Percentiles rank a stretch among this genome's conserved stretches.
These are phyloP conservation scores for Palloptera scutellata DNA, from an alignment of 2,888 invertebrate genomes.

Conservation along the genomic window DNA sequence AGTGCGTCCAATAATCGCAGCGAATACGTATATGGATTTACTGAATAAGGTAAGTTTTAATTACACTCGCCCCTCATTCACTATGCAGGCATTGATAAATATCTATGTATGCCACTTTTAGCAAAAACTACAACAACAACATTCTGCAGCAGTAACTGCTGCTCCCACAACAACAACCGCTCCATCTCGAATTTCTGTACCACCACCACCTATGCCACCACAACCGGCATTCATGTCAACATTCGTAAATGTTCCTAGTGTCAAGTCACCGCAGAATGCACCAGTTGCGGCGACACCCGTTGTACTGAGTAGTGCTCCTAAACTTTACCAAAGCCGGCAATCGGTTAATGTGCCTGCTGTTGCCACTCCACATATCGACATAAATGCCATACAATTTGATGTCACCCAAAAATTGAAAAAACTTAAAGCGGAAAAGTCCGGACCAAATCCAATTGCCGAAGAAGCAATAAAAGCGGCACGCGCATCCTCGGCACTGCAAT, in stretches of 20 bases:
- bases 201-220: conserved; percentile 61
- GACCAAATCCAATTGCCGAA: conserved; percentile 70
- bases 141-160: conserved; percentile 23
- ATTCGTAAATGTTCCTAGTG: conserved; percentile 55
- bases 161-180: conserved; percentile 46
- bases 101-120: conserved; percentile 68
- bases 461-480: conserved; percentile 72
- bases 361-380: conserved; percentile 64
- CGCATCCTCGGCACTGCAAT: conserved; percentile 68
- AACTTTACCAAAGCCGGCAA: conserved; percentile 71
- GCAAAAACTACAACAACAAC: conserved; percentile 70
- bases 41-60: too few species aligned
- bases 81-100: too few species aligned
- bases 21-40: conserved; percentile 70
- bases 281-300: conserved; percentile 63
- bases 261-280: conserved; percentile 57
- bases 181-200: conserved; percentile 48
- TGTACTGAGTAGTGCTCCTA: conserved; percentile 75
- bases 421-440: conserved; percentile 72
- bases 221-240: conserved; percentile 61
- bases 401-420: conserved; percentile 71
- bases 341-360: conserved; percentile 60
- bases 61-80: too few species aligned
- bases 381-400: conserved; percentile 67
- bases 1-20: conserved; percentile 74